A percentile compares a stretch with the other conserved stretches of the same genome.
These are phyloP conservation scores for Mormyrus lacerda DNA, from an alignment of 2,113 vertebrate species.

Conservation along the genomic window DNA sequence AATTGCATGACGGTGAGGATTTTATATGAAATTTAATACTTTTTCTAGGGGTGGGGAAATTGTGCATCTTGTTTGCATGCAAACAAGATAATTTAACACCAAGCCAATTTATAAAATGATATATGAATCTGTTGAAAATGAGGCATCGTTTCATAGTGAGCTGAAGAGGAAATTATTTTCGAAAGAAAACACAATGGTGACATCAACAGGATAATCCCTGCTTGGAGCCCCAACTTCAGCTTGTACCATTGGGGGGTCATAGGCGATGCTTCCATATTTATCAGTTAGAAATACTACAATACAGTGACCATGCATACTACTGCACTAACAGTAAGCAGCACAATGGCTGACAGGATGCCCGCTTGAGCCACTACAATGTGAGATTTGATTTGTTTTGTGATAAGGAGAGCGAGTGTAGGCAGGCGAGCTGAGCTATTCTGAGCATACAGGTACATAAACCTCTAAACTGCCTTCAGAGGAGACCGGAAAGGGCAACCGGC, in stretches of 20 bases:
- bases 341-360: slow-evolving; percentile 1
- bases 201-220: too few species aligned
- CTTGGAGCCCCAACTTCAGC: not conserved
- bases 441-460: too few species aligned
- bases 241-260: not conserved
- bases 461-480: not conserved
- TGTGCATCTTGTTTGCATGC: not conserved
- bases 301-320: slow-evolving; percentile 38
- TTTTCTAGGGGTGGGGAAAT: not conserved
- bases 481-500: not conserved
- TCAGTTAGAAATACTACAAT: not conserved
- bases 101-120: not conserved
- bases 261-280: not conserved
- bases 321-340: slow-evolving; percentile 31
- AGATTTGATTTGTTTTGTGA: slow-evolving; percentile 34
- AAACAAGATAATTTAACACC: not conserved
- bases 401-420: slow-evolving; percentile 17
- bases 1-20: not conserved
- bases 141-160: not conserved
- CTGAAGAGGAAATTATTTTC: not conserved
- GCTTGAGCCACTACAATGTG: not conserved
- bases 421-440: not conserved
- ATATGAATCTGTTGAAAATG: not conserved
- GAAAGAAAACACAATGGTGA: not conserved
- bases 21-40: not conserved